These are phyloP conservation scores for Hydrophis major DNA, from an alignment of 2,797 vertebrate species.

Conservation along the genomic window DNA sequence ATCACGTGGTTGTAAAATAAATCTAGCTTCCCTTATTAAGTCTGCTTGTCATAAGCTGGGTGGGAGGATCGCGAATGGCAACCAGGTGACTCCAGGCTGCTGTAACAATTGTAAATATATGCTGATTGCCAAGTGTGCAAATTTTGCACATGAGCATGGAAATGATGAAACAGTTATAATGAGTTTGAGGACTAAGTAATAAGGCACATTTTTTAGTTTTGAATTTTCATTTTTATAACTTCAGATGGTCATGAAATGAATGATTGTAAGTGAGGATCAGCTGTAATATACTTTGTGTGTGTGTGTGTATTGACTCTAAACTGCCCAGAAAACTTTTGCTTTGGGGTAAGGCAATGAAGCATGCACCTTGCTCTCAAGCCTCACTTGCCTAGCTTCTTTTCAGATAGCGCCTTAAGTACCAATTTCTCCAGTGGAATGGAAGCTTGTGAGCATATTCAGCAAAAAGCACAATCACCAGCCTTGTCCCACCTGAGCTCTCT, in stretches of 20 bases:
- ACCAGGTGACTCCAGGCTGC: neutral
- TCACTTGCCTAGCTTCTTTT: neutral
- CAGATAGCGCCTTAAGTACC: neutral
- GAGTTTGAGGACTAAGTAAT: neutral
- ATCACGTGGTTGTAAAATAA: neutral
- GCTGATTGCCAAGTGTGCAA: neutral
- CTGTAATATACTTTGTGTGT: neutral
- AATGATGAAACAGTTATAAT: neutral
- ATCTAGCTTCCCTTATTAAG: neutral
- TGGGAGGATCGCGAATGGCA: neutral
- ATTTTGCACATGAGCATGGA: neutral
- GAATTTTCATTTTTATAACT: neutral
- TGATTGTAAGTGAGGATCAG: neutral
- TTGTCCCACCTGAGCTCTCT: neutral
- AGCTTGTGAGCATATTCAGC: neutral
- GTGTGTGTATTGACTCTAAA: neutral
- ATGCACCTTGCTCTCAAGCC: neutral
- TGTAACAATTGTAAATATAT: neutral
- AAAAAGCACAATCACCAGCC: neutral
- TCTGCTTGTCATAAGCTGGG: neutral
- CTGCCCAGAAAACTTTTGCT: neutral
- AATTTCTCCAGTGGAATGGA: neutral
- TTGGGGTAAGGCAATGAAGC: neutral
- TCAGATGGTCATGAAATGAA: neutral
- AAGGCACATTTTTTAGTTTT: neutral